Conservation (phyloP, 2,888 invertebrate genomes). For the Mactromeris polynyma region DNA sequence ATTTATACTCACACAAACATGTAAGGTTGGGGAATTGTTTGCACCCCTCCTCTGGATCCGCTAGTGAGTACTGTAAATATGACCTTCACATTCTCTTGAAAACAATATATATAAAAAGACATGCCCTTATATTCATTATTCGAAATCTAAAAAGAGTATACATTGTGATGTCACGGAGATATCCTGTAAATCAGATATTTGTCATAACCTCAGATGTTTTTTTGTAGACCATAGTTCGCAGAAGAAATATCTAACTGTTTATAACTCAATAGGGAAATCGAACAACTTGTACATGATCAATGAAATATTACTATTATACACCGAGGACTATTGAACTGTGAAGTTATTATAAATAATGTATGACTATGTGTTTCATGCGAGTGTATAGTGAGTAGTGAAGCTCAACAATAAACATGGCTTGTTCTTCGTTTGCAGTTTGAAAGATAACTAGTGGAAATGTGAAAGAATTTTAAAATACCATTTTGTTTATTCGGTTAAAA, state of each 20-base stretch:
- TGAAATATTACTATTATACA: neutral
- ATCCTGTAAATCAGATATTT: neutral
- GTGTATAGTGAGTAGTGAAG: neutral
- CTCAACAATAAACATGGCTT: neutral
- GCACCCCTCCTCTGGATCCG: no score
- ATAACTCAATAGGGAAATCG: neutral
- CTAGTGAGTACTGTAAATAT: no score
- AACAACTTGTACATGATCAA: neutral
- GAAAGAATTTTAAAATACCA: no score
- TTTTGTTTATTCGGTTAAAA: no score
- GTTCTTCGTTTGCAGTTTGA: neutral
- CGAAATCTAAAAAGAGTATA: neutral
- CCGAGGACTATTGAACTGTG: neutral
- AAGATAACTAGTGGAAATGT: neutral
- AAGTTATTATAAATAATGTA: neutral
- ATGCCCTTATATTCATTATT: neutral
- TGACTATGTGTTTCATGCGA: neutral
- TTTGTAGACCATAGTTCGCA: neutral
- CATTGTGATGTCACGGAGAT: neutral
- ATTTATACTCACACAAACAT: no score
- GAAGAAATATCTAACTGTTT: neutral
- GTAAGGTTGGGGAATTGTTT: no score
- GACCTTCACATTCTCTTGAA: no score
- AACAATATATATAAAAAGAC: no score
- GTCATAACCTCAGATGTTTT: neutral